Evolutionary conservation across 2,797 vertebrate genomes (phyloP).

Genomic region (Gallinago nigripennis): DNA sequence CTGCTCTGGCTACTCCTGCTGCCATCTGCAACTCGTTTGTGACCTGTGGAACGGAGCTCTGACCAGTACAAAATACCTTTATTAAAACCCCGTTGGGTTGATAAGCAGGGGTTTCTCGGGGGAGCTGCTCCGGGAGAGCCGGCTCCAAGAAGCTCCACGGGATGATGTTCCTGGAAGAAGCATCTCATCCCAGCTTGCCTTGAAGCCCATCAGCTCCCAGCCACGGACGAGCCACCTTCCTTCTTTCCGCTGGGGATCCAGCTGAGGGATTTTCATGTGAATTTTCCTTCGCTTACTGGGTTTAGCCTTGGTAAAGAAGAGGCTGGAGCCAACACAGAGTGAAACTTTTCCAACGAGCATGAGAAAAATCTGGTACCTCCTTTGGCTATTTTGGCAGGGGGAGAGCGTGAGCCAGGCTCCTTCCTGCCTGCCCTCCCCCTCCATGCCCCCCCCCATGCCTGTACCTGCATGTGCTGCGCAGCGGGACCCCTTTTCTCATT

Average conservation of each 20-base stretch:
- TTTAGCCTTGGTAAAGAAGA: not conserved
- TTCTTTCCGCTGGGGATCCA: not conserved
- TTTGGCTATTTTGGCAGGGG: not conserved
- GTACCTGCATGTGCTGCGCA: slow-evolving; percentile 7
- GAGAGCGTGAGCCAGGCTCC: not conserved
- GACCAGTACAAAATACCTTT: slow-evolving; percentile 71
- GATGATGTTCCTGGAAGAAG: not conserved
- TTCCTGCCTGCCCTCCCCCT: not conserved
- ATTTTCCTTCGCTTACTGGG: not conserved
- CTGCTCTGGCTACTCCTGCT: slow-evolving; percentile 55
- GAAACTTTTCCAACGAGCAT: not conserved
- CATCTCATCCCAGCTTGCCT: not conserved
- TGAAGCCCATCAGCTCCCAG: not conserved
- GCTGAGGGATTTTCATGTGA: not conserved
- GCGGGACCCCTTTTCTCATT: slow-evolving; percentile 71
- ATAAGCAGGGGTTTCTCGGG: not conserved
- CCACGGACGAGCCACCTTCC: accelerated
- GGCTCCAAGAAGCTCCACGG: not conserved
- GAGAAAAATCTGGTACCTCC: not conserved
- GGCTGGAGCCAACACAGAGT: not conserved
- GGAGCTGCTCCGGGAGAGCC: not conserved
- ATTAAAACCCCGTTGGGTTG: slow-evolving; percentile 25
- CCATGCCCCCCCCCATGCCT: not conserved
- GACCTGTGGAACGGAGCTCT: slow-evolving; percentile 65
- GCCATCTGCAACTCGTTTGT: slow-evolving; percentile 77